Conservation (phyloP, 2,113 vertebrate genomes). For the Albula glossodonta region DNA sequence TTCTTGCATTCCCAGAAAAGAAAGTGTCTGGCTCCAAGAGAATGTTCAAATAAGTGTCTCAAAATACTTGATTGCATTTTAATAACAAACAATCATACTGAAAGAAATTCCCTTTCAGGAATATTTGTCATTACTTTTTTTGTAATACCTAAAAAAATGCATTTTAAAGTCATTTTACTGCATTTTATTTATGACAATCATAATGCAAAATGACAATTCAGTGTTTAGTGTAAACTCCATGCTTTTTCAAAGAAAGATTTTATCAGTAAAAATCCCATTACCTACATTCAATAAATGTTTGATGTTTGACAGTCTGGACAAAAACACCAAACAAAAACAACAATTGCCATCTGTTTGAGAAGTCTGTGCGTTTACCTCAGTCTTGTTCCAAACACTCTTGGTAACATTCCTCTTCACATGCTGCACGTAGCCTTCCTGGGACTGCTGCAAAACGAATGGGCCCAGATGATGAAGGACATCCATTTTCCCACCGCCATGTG, state of each 20-base stretch:
- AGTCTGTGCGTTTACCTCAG: constrained; percentile 10
- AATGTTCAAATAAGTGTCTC: neutral
- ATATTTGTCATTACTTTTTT: neutral
- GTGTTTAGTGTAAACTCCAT: constrained; percentile 29
- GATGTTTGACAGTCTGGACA: constrained; percentile 27
- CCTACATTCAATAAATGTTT: constrained; percentile 33
- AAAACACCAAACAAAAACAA: constrained; percentile 10
- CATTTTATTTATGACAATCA: constrained; percentile 28
- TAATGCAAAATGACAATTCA: constrained; percentile 15
- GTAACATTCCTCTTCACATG: constrained; percentile 13
- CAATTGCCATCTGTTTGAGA: constrained; percentile 15
- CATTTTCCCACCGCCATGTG: constrained; percentile 13
- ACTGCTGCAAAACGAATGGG: constrained; percentile 36
- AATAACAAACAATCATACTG: neutral
- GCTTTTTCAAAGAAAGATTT: constrained; percentile 30
- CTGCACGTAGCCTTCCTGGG: constrained; percentile 28
- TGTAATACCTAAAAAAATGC: constrained; percentile 33
- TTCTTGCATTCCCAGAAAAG: neutral
- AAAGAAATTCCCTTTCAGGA: neutral
- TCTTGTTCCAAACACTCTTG: neutral
- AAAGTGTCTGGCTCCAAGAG: neutral
- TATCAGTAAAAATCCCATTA: constrained; percentile 43
- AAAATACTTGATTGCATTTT: neutral
- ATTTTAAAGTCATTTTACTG: constrained; percentile 20
- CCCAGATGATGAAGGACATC: constrained; percentile 39